Base-by-base conservation (phyloP, 2,797 vertebrate genomes). In the Lindbergichthys nudifrons region DNA sequence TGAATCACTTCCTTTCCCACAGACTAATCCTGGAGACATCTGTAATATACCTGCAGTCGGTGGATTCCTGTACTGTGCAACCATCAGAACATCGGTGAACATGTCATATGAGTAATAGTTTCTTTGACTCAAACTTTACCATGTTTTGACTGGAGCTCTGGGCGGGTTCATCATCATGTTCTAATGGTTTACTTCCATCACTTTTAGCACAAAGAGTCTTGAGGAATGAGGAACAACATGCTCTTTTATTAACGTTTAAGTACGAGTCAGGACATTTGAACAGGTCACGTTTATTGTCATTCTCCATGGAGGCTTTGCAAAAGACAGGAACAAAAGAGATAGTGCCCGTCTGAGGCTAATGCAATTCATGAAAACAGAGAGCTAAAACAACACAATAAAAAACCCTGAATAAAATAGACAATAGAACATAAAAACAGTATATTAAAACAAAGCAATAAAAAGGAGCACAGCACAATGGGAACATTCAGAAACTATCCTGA, bases 1-100 rank as follows among this genome's bases (percentile, higher is more conserved):
- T 66, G 26, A 76, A 18, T 78, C 66, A 61, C 45, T 39, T 3
- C 51, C n/a, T 23, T 32, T 61, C 50, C 53, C 23, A 16, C 26
- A 15, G 2, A 6, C 1, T 50, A 21, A 46, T 50, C 10, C 23
- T 15, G 10, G 1, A 57, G 15, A 21, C 11, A 3, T 21, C 12
- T 4, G 12, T 62, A n/a, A 73, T 32, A 36, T 1, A 53, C 3
- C 0, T 7, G 5, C 32, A 9, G 32, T 8, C 32, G 42, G 32
- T 61, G 50, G 23, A 66, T 62, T 75, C 56, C 65, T 51, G 26
- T 2, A 0, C 36, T n/a, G 52, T 23, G 57, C 10, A 76, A 63
- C 52, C 10, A 3, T 8, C 11, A 8, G 11, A 0, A 5, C 26
- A 3, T 21, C 12, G 39, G 30, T 52, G n/a, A 45, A 10, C 16